Evolutionary conservation across 2,797 vertebrate species (phyloP), one percentile per base, ranked within the genome.

Genomic region (Champsocephalus gunnari): DNA sequence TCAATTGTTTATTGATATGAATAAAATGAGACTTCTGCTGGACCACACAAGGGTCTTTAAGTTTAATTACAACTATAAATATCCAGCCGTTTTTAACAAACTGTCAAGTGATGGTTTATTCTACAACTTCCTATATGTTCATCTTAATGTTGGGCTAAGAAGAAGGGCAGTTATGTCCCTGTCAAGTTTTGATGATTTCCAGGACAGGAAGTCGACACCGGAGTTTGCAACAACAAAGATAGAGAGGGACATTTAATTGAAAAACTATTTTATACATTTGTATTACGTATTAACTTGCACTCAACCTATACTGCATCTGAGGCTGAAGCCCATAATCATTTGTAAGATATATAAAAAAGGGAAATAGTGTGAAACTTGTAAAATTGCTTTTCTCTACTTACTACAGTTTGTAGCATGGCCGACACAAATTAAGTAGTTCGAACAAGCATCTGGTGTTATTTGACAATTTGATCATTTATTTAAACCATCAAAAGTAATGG

Each of bases 61-160:
- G 11, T 43, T 81, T 70, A 9, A 79, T 24, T 34, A 4, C n/a
- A 34, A 28, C 57, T 67, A 49, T 48, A 61, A 44, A 69, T 68
- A 34, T 60, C 60, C 47, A 70, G 44, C 2, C 3, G 0, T 44
- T 55, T 17, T 53, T 9, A 14, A 32, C 13, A 44, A 21, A 12
- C 12, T 73, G 34, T 38, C 5, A 45, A 64, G 32, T 50, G 24
- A 45, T 19, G 5, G 12, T 28, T 72, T 9, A n/a, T 45, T 12
- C 32, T 16, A 2, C 44, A 44, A 14, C 4, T 5, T 60, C 57
- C 45, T n/a, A 7, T 45, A 24, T 24, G 11, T 28, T 53, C 10
- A 12, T 4, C 7, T 12, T 32, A 12, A 56, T 48, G 47, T 51
- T 63, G 16, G 2, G 14, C 47, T 51, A 5, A 12, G 1, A 47